Percentiles rank a stretch among this genome's conserved stretches.
phyloP scores from a whole-genome alignment of 2,888 invertebrate species.

The Galeruca laticollis region DNA sequence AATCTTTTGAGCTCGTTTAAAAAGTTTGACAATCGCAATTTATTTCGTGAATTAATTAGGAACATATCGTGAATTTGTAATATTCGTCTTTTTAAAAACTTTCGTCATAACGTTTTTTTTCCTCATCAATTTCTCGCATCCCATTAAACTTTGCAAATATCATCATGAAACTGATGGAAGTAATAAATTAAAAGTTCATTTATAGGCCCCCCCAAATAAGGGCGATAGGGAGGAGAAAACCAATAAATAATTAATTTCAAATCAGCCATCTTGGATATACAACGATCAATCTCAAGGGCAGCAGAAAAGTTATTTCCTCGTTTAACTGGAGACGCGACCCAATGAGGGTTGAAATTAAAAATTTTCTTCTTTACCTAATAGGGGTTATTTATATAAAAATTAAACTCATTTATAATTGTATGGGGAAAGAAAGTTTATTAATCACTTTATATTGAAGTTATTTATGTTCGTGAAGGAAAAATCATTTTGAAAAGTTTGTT shows the following conservation, averaged over 20 bases:
- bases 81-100: slow-evolving; percentile 6
- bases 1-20: background rate
- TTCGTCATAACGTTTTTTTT: slow-evolving; percentile 17
- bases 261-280: slow-evolving; percentile 58
- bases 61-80: slow-evolving; percentile 14
- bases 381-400: slow-evolving; percentile 43
- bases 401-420: slow-evolving; percentile 41
- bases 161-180: slow-evolving; percentile 41
- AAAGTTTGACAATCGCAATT: background rate
- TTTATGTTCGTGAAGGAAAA: slow-evolving; percentile 9
- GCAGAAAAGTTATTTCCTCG: slow-evolving; percentile 50
- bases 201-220: slow-evolving; percentile 34
- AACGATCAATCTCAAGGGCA: slow-evolving; percentile 54
- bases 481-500: no score
- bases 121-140: slow-evolving; percentile 30
- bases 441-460: slow-evolving; percentile 12
- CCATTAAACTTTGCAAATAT: slow-evolving; percentile 39
- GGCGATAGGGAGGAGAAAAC: slow-evolving; percentile 40
- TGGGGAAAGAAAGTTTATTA: slow-evolving; percentile 28
- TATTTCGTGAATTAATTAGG: slow-evolving; percentile 24
- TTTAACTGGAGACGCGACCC: slow-evolving; percentile 34
- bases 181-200: slow-evolving; percentile 42
- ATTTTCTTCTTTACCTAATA: slow-evolving; percentile 43
- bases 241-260: slow-evolving; percentile 61
- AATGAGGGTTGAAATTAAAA: slow-evolving; percentile 50